Evolutionary conservation across 2,113 vertebrate genomes (phyloP).

Genomic region (Xiphophorus hellerii): DNA sequence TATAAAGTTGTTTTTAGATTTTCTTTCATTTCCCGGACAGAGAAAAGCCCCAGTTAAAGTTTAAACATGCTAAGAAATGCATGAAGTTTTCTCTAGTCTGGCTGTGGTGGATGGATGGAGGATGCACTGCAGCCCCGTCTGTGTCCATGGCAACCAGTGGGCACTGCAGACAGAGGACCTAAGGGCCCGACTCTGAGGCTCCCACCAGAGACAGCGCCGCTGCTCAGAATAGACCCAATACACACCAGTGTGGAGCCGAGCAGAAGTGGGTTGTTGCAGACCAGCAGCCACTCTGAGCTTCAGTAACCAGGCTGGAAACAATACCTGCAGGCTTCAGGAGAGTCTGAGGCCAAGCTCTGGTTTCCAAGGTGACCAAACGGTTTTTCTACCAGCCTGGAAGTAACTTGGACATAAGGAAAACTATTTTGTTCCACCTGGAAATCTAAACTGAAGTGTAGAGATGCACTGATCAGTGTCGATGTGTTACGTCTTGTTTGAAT

Average conservation of each 20-base stretch:
- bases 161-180: constrained; percentile 47
- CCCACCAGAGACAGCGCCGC: constrained; percentile 34
- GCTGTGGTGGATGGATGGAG: constrained; percentile 18
- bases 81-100: constrained; percentile 20
- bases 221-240: constrained; percentile 59
- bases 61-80: constrained; percentile 22
- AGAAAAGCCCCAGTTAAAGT: constrained; percentile 11
- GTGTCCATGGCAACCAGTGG: constrained; percentile 61
- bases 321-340: background rate
- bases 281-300: background rate
- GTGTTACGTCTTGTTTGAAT: no score
- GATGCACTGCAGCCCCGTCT: constrained; percentile 39
- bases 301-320: background rate
- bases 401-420: no score
- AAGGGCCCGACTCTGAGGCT: constrained; percentile 33
- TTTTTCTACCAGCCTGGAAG: background rate
- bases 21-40: background rate
- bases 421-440: no score
- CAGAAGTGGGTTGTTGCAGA: constrained; percentile 50
- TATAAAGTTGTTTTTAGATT: background rate
- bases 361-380: background rate
- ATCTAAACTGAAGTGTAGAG: no score
- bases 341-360: background rate
- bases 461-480: no score
- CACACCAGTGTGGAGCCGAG: constrained; percentile 39